Conservation (phyloP, 1,140 invertebrate genomes). For the Zaprionus ornatus region DNA sequence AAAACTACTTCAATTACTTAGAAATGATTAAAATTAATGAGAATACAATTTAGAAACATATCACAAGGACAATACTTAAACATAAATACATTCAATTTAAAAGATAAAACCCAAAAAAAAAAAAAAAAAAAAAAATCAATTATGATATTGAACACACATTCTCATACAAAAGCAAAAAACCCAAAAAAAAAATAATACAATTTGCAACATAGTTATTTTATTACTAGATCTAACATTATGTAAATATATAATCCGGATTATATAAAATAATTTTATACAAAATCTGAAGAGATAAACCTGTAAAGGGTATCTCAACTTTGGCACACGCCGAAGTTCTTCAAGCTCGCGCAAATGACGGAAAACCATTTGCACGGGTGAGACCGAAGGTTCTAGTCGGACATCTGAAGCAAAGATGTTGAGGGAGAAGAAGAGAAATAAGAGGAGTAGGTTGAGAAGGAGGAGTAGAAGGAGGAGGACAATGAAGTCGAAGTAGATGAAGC, state of each 20-base stretch:
- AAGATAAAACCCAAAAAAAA: slow-evolving; percentile 37
- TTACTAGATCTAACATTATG: slow-evolving; percentile 69
- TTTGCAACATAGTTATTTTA: slow-evolving; percentile 78
- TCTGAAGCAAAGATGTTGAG: slow-evolving; percentile 12
- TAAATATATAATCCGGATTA: slow-evolving; percentile 66
- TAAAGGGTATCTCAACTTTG: slow-evolving; percentile 48
- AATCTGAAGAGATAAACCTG: slow-evolving; percentile 36
- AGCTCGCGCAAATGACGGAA: slow-evolving; percentile 25
- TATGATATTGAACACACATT: slow-evolving; percentile 51
- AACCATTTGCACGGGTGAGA: slow-evolving; percentile 24
- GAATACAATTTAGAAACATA: slow-evolving; percentile 83
- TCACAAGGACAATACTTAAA: slow-evolving; percentile 83
- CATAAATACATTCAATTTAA: slow-evolving; percentile 75
- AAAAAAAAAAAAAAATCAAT: slow-evolving; percentile 31
- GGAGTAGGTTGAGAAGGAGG: not conserved
- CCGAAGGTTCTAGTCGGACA: slow-evolving; percentile 18
- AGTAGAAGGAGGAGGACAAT: slow-evolving; percentile 9
- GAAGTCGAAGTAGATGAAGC: slow-evolving; percentile 55
- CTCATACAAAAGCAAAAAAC: slow-evolving; percentile 48
- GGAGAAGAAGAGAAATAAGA: slow-evolving; percentile 5
- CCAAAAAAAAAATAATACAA: slow-evolving; percentile 52
- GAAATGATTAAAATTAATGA: slow-evolving; percentile 79
- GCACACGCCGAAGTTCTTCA: slow-evolving; percentile 52
- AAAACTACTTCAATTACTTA: slow-evolving; percentile 83
- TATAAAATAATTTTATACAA: slow-evolving; percentile 74